Evolutionary conservation across 2,113 vertebrate genomes (phyloP).

Genomic region (Willisornis vidua): DNA sequence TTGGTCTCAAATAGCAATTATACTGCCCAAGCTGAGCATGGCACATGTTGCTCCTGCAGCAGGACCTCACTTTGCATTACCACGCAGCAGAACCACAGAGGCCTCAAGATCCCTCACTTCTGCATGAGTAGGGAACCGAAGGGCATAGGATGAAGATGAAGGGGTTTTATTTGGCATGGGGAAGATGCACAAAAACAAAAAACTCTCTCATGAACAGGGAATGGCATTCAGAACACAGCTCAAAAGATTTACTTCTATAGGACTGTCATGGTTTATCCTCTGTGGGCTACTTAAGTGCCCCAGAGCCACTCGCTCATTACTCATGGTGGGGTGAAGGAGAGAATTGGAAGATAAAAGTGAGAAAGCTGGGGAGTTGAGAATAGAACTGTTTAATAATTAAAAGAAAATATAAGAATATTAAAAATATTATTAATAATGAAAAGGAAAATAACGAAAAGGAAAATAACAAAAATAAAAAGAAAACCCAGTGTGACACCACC

Average conservation of each 20-base stretch:
- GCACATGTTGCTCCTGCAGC: background rate
- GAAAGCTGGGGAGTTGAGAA: background rate
- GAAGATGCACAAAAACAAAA: background rate
- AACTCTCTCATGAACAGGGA: background rate
- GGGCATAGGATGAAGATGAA: background rate
- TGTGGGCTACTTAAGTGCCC: background rate
- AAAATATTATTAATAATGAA: background rate
- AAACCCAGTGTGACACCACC: background rate
- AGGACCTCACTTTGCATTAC: background rate
- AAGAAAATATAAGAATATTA: background rate
- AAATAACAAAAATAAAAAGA: background rate
- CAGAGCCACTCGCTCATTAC: rapidly evolving
- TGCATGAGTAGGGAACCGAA: background rate
- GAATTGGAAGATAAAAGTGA: background rate
- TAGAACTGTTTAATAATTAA: background rate
- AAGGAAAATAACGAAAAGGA: background rate
- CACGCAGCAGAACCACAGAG: background rate
- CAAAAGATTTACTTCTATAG: background rate
- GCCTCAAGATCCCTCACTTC: background rate
- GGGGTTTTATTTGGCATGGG: background rate
- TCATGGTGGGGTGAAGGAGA: background rate
- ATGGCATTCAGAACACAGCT: background rate
- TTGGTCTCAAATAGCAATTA: background rate
- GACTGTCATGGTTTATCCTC: background rate
- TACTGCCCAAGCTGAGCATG: background rate